Evolutionary conservation across 2,888 invertebrate genomes (phyloP), one percentile per base, ranked within the genome.

Genomic region (Cryptocephalus primarius): DNA sequence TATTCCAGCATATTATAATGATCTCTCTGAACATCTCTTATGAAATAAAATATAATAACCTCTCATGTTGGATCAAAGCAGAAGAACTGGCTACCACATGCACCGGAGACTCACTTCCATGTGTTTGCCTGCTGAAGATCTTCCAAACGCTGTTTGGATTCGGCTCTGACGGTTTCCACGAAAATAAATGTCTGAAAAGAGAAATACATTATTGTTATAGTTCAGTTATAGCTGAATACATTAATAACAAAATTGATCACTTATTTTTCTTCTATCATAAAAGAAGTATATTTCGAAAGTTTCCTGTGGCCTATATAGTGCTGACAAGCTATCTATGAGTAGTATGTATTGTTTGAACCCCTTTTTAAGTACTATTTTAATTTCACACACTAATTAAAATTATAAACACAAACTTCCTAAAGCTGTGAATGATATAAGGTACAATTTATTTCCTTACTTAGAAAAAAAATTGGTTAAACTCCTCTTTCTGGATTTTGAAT

Each of bases 31-130:
- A n/a, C n/a, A n/a, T 22, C 22, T 22, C 22, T 22, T 22, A 6
- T 22, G 22, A 4, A 22, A 22, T 22, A 22, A 22, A 22, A 22
- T 22, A 6, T 22, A 22, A 22, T 22, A 22, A 78, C 79, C 78
- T 72, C 57, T 81, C 79, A 67, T 83, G 79, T 60, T 83, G 82
- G 57, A 85, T 85, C 45, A 85, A 70, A 9, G 84, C 85, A 45
- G 82, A 77, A 32, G 83, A 84, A 57, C 84, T 83, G 39, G 82
- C 82, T 11, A 83, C 78, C 22, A 79, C 72, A 56, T 64, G 65
- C 40, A 63, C 55, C 32, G 68, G 67, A 13, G 69, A 67, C 47
- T 48, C 55, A 48, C 48, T 51, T 39, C 62, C 55, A 43, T 50
- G 52, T 32, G 59, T 47, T 34, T 55, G 49, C 67, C 72, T 64